These are phyloP conservation scores for Rhipidura dahli DNA, from an alignment of 2,113 vertebrate species.

Conservation along the genomic window DNA sequence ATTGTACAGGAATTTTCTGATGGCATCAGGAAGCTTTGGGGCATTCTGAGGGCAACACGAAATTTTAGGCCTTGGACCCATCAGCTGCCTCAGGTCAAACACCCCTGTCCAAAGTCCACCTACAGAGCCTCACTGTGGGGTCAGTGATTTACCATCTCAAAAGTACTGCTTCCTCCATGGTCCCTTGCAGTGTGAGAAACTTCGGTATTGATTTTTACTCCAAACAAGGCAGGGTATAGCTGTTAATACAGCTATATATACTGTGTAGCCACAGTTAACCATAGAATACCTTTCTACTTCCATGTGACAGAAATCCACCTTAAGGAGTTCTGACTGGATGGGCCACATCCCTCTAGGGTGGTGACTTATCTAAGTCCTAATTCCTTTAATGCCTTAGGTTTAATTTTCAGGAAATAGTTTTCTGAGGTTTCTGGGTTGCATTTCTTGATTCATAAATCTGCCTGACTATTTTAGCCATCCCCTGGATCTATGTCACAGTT, in stretches of 20 bases:
- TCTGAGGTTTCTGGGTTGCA: neutral
- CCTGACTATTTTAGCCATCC: neutral
- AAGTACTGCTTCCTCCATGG: neutral
- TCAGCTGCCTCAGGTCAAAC: neutral
- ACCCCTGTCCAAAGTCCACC: neutral
- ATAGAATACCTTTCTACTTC: neutral
- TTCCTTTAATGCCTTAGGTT: neutral
- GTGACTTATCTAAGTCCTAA: neutral
- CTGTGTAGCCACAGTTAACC: neutral
- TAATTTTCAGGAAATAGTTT: neutral
- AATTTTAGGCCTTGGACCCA: neutral
- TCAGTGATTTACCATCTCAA: neutral
- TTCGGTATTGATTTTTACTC: neutral
- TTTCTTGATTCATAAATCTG: neutral
- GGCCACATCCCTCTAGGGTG: neutral
- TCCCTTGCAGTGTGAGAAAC: neutral
- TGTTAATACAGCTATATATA: too few relatives aligned
- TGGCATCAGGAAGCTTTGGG: neutral
- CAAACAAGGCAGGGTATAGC: neutral
- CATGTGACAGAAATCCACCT: neutral
- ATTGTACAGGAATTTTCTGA: fast-evolving
- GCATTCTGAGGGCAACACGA: neutral
- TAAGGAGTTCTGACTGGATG: neutral
- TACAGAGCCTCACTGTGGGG: neutral
- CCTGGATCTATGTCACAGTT: neutral